A percentile compares a stretch with the other conserved stretches of the same genome.
Conservation (phyloP, 1,140 invertebrate species). For the Eufriesea mexicana region DNA sequence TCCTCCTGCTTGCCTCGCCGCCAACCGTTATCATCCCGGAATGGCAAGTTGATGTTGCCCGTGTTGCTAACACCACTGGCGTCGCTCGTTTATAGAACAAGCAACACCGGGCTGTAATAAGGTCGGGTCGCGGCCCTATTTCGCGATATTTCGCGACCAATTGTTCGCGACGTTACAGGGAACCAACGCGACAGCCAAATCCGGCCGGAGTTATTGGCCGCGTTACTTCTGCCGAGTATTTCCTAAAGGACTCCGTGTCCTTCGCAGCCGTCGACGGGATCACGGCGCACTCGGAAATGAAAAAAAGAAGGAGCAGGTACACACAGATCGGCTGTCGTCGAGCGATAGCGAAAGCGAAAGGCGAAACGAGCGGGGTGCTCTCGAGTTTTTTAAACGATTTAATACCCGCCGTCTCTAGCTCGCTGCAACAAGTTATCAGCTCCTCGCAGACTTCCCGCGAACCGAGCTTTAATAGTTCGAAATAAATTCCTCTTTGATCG, state of each 20-base stretch:
- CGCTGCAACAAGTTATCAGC: constrained; percentile 31
- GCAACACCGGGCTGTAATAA: constrained; percentile 70
- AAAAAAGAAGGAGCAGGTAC: neutral
- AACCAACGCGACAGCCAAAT: constrained; percentile 75
- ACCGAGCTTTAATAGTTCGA: neutral
- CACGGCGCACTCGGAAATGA: neutral
- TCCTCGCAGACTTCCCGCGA: neutral
- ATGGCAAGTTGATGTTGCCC: constrained; percentile 52
- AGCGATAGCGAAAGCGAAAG: neutral
- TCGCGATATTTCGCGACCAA: constrained; percentile 73
- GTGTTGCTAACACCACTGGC: constrained; percentile 46
- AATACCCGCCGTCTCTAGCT: neutral
- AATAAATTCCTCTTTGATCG: constrained; percentile 7
- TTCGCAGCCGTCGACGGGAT: neutral
- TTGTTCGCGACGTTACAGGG: constrained; percentile 66
- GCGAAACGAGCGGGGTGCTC: neutral
- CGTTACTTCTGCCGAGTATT: constrained; percentile 22
- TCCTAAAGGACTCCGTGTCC: neutral
- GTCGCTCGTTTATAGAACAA: constrained; percentile 32
- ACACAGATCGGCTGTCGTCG: neutral
- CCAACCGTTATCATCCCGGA: constrained; percentile 37
- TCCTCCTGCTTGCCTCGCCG: constrained; percentile 29
- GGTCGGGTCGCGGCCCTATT: constrained; percentile 70
- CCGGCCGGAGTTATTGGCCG: constrained; percentile 71
- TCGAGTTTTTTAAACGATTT: constrained; percentile 12